Conservation (phyloP, 1,140 invertebrate species). For the Aleiodes sp. region DNA sequence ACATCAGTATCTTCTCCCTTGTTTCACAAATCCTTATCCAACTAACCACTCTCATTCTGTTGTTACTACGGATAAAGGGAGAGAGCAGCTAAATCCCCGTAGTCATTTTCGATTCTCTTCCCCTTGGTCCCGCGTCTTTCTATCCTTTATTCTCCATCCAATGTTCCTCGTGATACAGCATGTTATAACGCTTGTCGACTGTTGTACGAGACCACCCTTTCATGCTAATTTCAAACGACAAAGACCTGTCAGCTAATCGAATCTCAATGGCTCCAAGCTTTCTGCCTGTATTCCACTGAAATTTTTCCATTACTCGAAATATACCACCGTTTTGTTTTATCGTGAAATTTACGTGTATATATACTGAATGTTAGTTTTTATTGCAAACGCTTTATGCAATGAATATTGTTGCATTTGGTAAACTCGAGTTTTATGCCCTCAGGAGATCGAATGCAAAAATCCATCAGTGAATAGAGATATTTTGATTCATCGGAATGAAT, state of each 20-base stretch:
- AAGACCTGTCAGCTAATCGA: constrained; percentile 35
- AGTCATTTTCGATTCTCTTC: not conserved
- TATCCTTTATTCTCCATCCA: too few relatives aligned
- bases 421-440: too few relatives aligned
- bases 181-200: not conserved
- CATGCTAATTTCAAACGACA: constrained; percentile 1
- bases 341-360: not conserved
- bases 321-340: not conserved
- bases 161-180: too few relatives aligned
- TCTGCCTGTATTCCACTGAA: not conserved
- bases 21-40: not conserved
- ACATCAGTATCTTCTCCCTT: too few relatives aligned
- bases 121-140: not conserved
- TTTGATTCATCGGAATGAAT: too few relatives aligned
- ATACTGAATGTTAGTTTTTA: not conserved
- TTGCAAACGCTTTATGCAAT: not conserved
- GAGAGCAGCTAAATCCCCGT: not conserved
- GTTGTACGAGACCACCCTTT: too few relatives aligned
- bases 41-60: not conserved
- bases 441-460: not conserved
- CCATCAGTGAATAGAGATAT: not conserved
- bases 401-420: not conserved
- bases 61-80: not conserved
- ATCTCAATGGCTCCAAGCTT: constrained; percentile 25
- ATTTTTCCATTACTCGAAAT: not conserved